Conservation (phyloP, 2,888 invertebrate genomes). For the Hypena proboscidalis region DNA sequence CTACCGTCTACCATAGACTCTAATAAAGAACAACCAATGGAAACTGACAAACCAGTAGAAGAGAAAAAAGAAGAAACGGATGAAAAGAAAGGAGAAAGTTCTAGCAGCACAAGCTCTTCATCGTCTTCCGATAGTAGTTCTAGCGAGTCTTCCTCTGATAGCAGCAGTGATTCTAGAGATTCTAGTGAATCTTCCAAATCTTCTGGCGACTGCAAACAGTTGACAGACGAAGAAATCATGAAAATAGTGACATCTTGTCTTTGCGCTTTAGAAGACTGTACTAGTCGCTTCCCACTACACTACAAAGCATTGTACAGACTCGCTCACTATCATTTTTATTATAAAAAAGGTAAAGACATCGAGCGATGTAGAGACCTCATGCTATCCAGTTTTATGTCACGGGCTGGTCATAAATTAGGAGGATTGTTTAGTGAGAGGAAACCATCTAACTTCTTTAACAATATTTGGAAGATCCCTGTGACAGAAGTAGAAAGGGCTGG, state of each 20-base stretch:
- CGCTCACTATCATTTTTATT: slow-evolving; percentile 92
- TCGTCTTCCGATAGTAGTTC: slow-evolving; percentile 84
- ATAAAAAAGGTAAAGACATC: slow-evolving; percentile 88
- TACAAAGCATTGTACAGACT: slow-evolving; percentile 96
- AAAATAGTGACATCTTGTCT: slow-evolving; percentile 88
- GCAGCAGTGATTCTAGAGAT: slow-evolving; percentile 81
- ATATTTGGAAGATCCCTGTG: slow-evolving; percentile 96
- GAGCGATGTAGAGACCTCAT: slow-evolving; percentile 89
- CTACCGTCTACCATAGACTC: slow-evolving; percentile 17
- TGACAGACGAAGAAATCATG: slow-evolving; percentile 83
- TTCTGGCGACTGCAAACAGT: slow-evolving; percentile 62
- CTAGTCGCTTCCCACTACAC: slow-evolving; percentile 94
- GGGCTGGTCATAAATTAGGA: slow-evolving; percentile 87
- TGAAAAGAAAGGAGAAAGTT: slow-evolving; percentile 66
- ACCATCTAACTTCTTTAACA: slow-evolving; percentile 95
- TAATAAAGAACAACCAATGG: slow-evolving; percentile 39
- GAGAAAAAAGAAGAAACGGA: slow-evolving; percentile 46
- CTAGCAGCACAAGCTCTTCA: slow-evolving; percentile 71
- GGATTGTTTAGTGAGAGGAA: slow-evolving; percentile 95
- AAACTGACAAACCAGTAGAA: slow-evolving; percentile 29
- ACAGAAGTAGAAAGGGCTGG: slow-evolving; percentile 96
- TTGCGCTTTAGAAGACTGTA: slow-evolving; percentile 93
- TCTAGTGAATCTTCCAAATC: slow-evolving; percentile 82
- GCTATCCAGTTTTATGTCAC: slow-evolving; percentile 88
- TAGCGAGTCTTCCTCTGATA: slow-evolving; percentile 82